Conservation (phyloP, 2,888 invertebrate species). For the Dione vanillae region DNA sequence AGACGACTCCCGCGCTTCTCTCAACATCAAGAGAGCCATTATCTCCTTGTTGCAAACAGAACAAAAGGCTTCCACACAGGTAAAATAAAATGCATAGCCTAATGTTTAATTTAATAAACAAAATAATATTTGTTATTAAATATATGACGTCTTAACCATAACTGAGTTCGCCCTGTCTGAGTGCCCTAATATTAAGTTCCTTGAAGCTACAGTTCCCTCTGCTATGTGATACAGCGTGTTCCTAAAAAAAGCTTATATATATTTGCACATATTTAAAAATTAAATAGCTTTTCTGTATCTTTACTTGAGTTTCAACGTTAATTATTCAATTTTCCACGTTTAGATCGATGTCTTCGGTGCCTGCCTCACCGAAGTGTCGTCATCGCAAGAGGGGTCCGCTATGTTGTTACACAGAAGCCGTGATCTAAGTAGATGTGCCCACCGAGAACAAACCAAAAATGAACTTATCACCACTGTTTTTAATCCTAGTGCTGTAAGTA, state of each 20-base stretch:
- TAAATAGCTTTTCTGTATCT: too few species aligned
- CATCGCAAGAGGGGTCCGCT: constrained; percentile 80
- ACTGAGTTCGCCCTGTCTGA: too few species aligned
- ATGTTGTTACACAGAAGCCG: constrained; percentile 86
- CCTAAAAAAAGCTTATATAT: too few species aligned
- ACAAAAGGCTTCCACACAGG: constrained; percentile 76
- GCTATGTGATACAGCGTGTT: too few species aligned
- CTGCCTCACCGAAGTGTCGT: constrained; percentile 90
- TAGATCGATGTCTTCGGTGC: constrained; percentile 92
- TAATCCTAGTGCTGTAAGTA: constrained; percentile 81
- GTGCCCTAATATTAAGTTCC: too few species aligned
- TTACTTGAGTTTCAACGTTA: too few species aligned
- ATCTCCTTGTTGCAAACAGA: constrained; percentile 91
- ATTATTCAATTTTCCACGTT: not conserved
- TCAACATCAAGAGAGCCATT: constrained; percentile 96
- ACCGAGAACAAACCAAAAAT: constrained; percentile 88
- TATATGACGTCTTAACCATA: too few species aligned
- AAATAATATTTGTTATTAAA: too few species aligned
- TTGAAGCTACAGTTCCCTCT: too few species aligned
- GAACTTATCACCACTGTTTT: constrained; percentile 83
- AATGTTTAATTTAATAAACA: too few species aligned
- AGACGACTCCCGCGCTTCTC: constrained; percentile 89
- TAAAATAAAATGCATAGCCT: constrained; percentile 44
- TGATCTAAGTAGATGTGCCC: constrained; percentile 88
- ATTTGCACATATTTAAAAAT: too few species aligned